These are phyloP conservation scores for Emys orbicularis DNA, from an alignment of 2,797 vertebrate species.

Conservation along the genomic window DNA sequence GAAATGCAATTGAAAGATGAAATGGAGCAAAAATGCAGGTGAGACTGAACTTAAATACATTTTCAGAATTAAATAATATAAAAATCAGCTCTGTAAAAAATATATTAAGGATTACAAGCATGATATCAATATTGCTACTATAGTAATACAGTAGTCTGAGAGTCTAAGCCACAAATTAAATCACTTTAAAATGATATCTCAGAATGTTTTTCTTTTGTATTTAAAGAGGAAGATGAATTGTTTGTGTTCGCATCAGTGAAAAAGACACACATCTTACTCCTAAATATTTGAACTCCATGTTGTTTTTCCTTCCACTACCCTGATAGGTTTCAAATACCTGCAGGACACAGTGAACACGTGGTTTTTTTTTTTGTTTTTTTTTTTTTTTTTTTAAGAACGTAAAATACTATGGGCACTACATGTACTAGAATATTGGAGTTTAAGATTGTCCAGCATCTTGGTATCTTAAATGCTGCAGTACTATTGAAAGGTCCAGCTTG, in stretches of 20 bases:
- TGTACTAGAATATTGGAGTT: not conserved
- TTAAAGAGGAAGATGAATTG: not conserved
- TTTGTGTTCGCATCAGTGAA: not conserved
- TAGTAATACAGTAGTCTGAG: not conserved
- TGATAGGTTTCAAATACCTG: not conserved
- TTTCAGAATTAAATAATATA: conserved; percentile 40
- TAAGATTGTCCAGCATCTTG: not conserved
- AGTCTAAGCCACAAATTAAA: not conserved
- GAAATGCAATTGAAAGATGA: conserved; percentile 99
- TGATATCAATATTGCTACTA: conserved; percentile 12
- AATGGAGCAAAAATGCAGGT: conserved; percentile 99
- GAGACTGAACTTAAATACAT: conserved; percentile 51
- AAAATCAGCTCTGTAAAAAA: conserved; percentile 11
- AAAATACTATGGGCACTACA: accelerated
- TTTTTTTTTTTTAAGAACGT: accelerated
- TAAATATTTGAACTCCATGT: not conserved
- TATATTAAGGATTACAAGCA: not conserved
- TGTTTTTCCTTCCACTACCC: not conserved
- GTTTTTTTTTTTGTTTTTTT: not conserved
- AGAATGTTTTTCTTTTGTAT: not conserved
- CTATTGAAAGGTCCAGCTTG: not conserved
- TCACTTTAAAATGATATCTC: not conserved
- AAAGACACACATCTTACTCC: not conserved
- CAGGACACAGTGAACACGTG: not conserved
- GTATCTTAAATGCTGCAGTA: conserved; percentile 3